phyloP scores from a whole-genome alignment of 2,888 invertebrate genomes.

The Sesia apiformis region DNA sequence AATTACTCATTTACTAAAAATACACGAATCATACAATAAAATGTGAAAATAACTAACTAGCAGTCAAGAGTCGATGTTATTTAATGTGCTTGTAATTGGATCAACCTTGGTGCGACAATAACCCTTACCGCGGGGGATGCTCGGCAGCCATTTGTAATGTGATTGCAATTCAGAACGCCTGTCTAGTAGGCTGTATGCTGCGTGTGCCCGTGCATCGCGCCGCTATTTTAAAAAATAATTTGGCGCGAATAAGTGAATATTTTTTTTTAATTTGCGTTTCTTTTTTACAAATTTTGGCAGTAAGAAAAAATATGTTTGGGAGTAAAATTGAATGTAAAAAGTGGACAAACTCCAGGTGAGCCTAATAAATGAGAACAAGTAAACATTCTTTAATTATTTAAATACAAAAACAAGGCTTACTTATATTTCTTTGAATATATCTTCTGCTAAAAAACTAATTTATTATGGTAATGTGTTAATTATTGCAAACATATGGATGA shows the following conservation, averaged over 20 bases:
- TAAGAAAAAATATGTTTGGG: conserved; percentile 70
- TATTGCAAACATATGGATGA: too few relatives aligned
- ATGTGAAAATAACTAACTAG: too few relatives aligned
- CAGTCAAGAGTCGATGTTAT: conserved; percentile 14
- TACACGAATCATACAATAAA: too few relatives aligned
- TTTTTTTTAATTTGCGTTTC: background rate
- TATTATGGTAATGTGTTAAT: too few relatives aligned
- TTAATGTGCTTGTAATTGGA: conserved; percentile 55
- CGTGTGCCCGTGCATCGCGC: background rate
- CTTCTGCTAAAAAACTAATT: too few relatives aligned
- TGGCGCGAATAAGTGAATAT: background rate
- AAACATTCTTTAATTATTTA: too few relatives aligned
- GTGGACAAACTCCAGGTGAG: conserved; percentile 44
- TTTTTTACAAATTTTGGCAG: conserved; percentile 1
- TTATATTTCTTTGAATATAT: too few relatives aligned
- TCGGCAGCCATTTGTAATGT: conserved; percentile 31
- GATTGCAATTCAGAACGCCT: conserved; percentile 43
- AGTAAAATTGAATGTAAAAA: conserved; percentile 74
- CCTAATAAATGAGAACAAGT: too few relatives aligned
- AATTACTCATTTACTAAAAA: too few relatives aligned
- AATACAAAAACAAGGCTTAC: too few relatives aligned
- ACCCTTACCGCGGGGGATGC: conserved; percentile 50
- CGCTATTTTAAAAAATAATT: too few relatives aligned
- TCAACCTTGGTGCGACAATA: conserved; percentile 63
- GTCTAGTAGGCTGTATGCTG: conserved; percentile 17